Evolutionary conservation across 2,113 vertebrate species (phyloP), one percentile per base, ranked within the genome.

Genomic region (Nibea albiflora): DNA sequence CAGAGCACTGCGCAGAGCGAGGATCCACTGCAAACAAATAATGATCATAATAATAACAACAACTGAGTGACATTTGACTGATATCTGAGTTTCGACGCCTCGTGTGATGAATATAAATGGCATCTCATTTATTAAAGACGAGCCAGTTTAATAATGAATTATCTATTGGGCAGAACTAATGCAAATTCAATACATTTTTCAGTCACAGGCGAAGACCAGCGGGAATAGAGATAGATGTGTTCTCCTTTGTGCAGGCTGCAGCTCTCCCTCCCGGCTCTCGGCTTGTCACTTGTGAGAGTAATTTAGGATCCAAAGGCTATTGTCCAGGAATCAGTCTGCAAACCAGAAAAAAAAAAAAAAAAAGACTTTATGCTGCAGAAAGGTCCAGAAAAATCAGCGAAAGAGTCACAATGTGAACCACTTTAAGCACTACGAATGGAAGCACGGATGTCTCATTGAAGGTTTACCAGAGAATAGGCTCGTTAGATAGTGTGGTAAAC

Each of bases 151-250:
- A 84, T 73, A 53, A 73, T 42, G 31, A 24, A 58, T 81, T 12
- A n/a, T 44, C 14, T 69, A 14, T 17, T 17, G 39, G 80, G 56
- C 54, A 28, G 56, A 80, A 53, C 39, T 28, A 20, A 74, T 79
- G 53, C 49, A 76, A 63, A 80, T 68, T 20, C n/a, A 22, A 26
- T 42, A 7, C 22, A 19, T 76, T 56, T 70, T 24, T 28, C 60
- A 64, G n/a, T 58, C 17, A 0, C 58, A 11, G n/a, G 46, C 22
- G 58, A 60, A 49, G 24, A 72, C 56, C 31, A 73, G 20, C 1
- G 0, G 75, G 35, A 84, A 69, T 42, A 58, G n/a, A 73, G 70
- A 78, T 44, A 19, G 54, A 78, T 73, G 52, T 39, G 46, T 35
- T 54, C 12, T 22, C 39, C 49, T 57, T 70, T 68, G 26, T 42